Evolutionary conservation across 2,888 invertebrate species (phyloP), one percentile per base, ranked within the genome.

Genomic region (Electrophaes corylata): DNA sequence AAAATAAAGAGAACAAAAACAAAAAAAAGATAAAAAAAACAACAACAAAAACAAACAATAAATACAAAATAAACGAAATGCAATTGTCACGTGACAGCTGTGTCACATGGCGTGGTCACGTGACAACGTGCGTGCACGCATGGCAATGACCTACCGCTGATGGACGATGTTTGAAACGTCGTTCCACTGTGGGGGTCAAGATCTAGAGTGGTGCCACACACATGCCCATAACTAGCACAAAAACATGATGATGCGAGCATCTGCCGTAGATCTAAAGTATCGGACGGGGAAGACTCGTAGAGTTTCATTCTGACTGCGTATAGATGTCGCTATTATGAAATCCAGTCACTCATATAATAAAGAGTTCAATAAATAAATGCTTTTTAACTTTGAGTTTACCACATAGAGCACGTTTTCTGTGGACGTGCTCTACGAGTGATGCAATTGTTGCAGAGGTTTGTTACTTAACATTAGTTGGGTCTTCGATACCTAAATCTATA

Each of bases 1-100:
- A 85, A 37, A 92, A 92, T 92, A 92, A 88, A 92, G 92, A 92
- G 88, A 88, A 86, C 79, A 81, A 87, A 88, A 88, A 83, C 75
- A 78, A 77, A 81, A 79, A 78, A 81, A 75, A 76, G 72, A 73
- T 77, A 79, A 80, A 76, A 81, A 77, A 78, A 79, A 75, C 81
- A 79, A 78, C 67, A 76, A 66, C 68, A 70, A 73, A n/a, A 73
- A 71, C 69, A 67, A 76, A 73, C 72, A 69, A 73, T 76, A 72
- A 72, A 65, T 63, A 71, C 68, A 65, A 68, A 73, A 55, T 20
- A 55, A 69, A 67, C 69, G 62, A 71, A 59, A 69, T 69, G 62
- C 62, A 59, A 33, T 33, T 16, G 72, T 69, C 71, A 62, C 65
- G 62, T 70, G 69, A 62, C 60, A 66, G 71, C 70, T 76, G 78